These are phyloP conservation scores for Otocyon megalotis DNA, from an alignment of 2,113 vertebrate genomes.

Conservation along the genomic window DNA sequence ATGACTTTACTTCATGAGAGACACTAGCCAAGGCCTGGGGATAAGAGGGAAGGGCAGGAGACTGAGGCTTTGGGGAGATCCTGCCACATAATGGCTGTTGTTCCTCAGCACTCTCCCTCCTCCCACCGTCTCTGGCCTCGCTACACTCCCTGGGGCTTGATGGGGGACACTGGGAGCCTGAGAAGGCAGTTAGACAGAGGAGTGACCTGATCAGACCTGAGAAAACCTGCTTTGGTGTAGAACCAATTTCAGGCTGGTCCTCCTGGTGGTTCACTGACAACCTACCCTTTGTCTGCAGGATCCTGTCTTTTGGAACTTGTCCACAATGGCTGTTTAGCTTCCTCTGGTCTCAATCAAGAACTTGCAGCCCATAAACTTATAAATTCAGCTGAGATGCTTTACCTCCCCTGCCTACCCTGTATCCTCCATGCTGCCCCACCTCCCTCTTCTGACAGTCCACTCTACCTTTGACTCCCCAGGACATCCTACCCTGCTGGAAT, in stretches of 20 bases:
- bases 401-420: background rate
- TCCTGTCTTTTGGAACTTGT: background rate
- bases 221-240: too few relatives aligned
- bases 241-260: background rate
- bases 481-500: background rate
- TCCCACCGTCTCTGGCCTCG: too few relatives aligned
- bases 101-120: background rate
- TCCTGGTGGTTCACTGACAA: background rate
- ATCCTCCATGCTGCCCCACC: accelerated
- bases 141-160: background rate
- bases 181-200: background rate
- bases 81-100: background rate
- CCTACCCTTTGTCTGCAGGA: background rate
- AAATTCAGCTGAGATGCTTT: background rate
- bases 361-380: background rate
- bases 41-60: background rate
- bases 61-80: background rate
- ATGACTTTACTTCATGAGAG: background rate
- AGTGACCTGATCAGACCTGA: background rate
- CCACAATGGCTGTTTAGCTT: background rate
- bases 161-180: background rate
- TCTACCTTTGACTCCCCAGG: background rate
- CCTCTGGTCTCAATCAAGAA: background rate
- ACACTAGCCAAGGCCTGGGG: background rate
- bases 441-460: background rate